Evolutionary conservation across 2,797 vertebrate species (phyloP).

Genomic region (Onychomys torridus): DNA sequence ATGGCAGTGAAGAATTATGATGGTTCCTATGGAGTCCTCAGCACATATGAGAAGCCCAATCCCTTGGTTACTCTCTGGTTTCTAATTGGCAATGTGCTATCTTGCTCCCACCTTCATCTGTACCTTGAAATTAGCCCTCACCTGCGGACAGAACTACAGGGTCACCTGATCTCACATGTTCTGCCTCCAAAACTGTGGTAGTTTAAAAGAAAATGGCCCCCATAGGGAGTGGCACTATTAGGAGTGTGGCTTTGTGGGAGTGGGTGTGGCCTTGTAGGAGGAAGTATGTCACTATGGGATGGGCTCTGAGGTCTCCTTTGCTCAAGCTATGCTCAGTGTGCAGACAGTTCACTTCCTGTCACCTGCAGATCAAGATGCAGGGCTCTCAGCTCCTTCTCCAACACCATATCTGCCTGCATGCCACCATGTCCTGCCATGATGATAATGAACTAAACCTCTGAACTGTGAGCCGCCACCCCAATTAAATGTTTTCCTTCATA

Average conservation of each 20-base stretch:
- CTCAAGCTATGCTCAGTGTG: neutral
- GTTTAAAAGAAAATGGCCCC: neutral
- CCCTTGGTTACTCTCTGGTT: neutral
- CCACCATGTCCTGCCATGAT: neutral
- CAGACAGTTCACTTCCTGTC: neutral
- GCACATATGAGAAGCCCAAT: neutral
- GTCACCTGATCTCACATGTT: neutral
- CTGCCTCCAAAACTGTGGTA: neutral
- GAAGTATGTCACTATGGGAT: neutral
- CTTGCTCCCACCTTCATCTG: neutral
- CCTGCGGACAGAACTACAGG: no score
- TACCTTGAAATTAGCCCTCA: neutral
- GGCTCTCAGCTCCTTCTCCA: neutral
- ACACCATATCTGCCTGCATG: neutral
- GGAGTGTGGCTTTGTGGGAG: neutral
- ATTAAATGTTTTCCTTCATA: neutral
- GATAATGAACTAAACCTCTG: neutral
- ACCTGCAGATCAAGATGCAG: neutral
- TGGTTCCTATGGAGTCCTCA: neutral
- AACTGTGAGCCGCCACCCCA: neutral
- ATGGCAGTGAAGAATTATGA: neutral
- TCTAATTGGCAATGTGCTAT: neutral
- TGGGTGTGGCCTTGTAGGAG: neutral
- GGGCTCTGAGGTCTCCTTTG: neutral
- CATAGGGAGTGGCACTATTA: neutral